Conservation (phyloP, 2,888 invertebrate genomes). For the Malthinus seriepunctatus region DNA sequence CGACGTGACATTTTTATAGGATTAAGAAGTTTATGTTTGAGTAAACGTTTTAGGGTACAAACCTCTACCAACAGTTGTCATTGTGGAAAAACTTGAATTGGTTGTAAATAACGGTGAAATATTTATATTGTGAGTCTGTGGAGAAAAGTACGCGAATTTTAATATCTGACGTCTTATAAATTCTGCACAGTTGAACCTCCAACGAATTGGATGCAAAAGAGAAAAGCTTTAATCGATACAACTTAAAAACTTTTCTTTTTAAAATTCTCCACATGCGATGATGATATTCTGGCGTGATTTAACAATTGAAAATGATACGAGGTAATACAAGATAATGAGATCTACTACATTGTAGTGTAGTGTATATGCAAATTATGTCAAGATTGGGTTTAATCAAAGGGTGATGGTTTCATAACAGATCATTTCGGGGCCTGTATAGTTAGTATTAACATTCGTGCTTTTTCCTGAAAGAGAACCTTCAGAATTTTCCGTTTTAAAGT, state of each 20-base stretch:
- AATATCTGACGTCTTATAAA: constrained; percentile 1
- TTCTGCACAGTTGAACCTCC: not conserved
- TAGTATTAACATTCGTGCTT: too few species aligned
- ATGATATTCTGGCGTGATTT: not conserved
- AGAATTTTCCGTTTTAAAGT: too few species aligned
- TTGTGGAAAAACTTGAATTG: too few species aligned
- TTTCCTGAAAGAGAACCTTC: too few species aligned
- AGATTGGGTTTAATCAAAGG: too few species aligned
- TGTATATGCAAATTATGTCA: not conserved
- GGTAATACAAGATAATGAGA: not conserved
- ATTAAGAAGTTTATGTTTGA: too few species aligned
- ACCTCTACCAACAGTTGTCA: too few species aligned
- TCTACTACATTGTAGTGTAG: not conserved
- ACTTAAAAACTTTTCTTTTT: not conserved
- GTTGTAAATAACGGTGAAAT: too few species aligned
- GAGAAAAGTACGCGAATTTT: not conserved
- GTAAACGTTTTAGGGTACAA: too few species aligned
- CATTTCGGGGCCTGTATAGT: too few species aligned
- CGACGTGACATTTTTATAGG: too few species aligned
- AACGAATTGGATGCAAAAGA: not conserved
- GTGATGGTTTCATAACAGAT: too few species aligned
- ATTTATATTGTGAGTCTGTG: not conserved
- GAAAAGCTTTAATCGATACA: not conserved
- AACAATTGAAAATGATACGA: constrained; percentile 3
- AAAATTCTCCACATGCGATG: not conserved